Percentiles rank a stretch among this genome's conserved stretches.
Conservation (phyloP, 2,113 vertebrate genomes). For the Odontophorus gujanensis region DNA sequence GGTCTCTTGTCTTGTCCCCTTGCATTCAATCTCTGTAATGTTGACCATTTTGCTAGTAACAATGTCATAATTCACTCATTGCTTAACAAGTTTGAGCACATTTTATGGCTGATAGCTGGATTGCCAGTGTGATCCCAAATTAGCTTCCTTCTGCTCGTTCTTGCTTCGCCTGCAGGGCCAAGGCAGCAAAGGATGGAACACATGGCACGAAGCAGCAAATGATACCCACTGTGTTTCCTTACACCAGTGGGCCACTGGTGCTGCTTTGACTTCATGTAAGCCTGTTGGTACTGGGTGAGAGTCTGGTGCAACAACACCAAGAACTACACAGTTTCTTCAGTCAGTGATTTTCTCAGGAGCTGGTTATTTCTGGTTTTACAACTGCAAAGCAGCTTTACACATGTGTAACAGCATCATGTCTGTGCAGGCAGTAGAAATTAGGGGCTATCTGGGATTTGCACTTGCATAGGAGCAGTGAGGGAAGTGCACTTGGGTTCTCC, state of each 20-base stretch:
- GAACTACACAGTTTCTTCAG: not conserved
- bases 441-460: rapidly evolving
- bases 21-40: not conserved
- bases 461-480: not conserved
- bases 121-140: not conserved
- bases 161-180: not conserved
- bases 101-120: slow-evolving; percentile 21
- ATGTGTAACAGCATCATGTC: not conserved
- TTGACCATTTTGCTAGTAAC: not conserved
- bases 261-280: not conserved
- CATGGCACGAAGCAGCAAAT: not conserved
- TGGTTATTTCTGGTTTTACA: not conserved
- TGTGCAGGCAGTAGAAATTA: not conserved
- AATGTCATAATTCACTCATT: slow-evolving; percentile 23
- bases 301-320: rapidly evolving
- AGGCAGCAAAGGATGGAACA: not conserved
- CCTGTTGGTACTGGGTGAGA: not conserved
- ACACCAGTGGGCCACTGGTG: not conserved
- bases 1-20: not conserved
- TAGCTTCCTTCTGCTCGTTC: slow-evolving; percentile 3
- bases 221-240: not conserved
- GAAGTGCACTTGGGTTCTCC: not conserved
- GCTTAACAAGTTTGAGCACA: slow-evolving; percentile 2
- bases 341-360: not conserved
- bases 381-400: not conserved